Percentiles rank a stretch among this genome's conserved stretches.
Conservation (phyloP, 2,113 vertebrate genomes). For the Axis porcinus region DNA sequence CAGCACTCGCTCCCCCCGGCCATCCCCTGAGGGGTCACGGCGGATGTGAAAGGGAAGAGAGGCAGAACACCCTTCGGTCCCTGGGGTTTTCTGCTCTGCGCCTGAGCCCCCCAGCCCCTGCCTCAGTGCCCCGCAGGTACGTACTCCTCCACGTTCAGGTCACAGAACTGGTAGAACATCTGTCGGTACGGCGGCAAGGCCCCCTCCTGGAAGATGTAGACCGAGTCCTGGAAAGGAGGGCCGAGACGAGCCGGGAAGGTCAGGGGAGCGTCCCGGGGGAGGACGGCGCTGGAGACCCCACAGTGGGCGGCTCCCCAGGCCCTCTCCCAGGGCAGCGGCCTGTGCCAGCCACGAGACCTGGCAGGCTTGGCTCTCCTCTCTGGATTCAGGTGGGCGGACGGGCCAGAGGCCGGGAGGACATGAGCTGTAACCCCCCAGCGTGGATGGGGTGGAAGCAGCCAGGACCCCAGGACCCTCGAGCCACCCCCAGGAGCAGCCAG, state of each 20-base stretch:
- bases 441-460: background rate
- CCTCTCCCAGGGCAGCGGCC: background rate
- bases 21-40: fast-evolving
- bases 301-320: fast-evolving
- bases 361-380: background rate
- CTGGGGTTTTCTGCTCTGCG: fast-evolving
- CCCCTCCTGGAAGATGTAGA: conserved; percentile 92
- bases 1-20: background rate
- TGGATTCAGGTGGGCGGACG: background rate
- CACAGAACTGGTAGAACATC: conserved; percentile 99
- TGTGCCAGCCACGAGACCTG: background rate
- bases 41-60: fast-evolving
- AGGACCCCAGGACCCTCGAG: fast-evolving
- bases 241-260: background rate
- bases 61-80: fast-evolving
- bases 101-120: fast-evolving
- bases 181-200: conserved; percentile 95
- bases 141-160: conserved; percentile 92
- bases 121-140: background rate
- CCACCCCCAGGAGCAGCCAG: fast-evolving
- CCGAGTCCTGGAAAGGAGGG: conserved; percentile 83
- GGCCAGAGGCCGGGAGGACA: background rate
- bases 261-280: fast-evolving
- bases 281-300: fast-evolving
- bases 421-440: fast-evolving